Percentiles rank a stretch among this genome's conserved stretches.
phyloP scores from a whole-genome alignment of 2,113 vertebrate species.

The Catharus bicknelli region DNA sequence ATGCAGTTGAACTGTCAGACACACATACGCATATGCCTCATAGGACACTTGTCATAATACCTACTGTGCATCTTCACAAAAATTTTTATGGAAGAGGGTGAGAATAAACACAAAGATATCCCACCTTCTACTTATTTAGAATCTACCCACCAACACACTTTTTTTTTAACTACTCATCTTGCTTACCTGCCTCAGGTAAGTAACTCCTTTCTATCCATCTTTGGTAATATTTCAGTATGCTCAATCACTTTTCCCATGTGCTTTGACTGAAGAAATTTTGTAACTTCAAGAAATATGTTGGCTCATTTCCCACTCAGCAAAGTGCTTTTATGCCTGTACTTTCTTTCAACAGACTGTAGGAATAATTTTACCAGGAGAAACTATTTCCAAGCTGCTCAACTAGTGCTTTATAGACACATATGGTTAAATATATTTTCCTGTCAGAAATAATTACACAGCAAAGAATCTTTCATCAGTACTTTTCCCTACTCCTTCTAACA shows the following conservation, averaged over 20 bases:
- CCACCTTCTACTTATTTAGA: neutral
- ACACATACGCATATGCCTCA: neutral
- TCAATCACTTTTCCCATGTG: neutral
- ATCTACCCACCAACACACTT: neutral
- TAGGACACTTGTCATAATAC: neutral
- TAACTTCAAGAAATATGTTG: neutral
- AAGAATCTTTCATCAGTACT: neutral
- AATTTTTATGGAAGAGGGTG: neutral
- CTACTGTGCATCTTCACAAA: neutral
- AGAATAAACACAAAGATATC: neutral
- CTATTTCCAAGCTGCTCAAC: neutral
- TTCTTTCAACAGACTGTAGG: neutral
- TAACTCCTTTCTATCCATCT: neutral
- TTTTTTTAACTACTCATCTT: neutral
- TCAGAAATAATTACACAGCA: neutral
- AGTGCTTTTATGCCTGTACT: neutral
- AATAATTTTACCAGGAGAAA: neutral
- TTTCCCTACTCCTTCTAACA: rapidly evolving
- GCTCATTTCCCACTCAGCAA: neutral
- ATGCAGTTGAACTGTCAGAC: neutral
- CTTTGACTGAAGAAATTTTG: neutral
- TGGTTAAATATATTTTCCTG: neutral
- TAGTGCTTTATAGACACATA: neutral
- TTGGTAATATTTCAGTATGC: neutral
- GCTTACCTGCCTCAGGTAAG: neutral